Percentiles rank a stretch among this genome's conserved stretches.
Evolutionary conservation across 2,888 invertebrate species (phyloP).

Genomic region (Drosophila phalerata): DNA sequence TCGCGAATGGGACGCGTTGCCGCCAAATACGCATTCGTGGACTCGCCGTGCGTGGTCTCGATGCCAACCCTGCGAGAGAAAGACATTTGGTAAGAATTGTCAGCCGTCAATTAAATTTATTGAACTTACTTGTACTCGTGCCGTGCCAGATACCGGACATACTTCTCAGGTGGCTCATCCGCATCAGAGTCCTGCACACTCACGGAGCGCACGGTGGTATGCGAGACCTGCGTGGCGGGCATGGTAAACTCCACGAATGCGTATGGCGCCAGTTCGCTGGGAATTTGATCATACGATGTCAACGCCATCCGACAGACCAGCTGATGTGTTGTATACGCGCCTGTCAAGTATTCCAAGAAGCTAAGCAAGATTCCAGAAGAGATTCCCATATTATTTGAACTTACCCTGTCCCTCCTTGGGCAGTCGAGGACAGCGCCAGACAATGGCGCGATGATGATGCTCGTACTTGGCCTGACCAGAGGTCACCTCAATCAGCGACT

Average conservation of each 20-base stretch:
- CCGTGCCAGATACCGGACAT: constrained; percentile 97
- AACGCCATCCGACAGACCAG: constrained; percentile 97
- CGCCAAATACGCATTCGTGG: constrained; percentile 89
- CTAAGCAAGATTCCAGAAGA: background rate
- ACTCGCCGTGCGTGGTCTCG: constrained; percentile 92
- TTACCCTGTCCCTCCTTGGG: constrained; percentile 99
- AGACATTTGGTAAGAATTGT: background rate
- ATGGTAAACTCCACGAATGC: constrained; percentile 98
- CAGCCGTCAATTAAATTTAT: too few species aligned
- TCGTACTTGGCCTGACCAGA: constrained; percentile 99
- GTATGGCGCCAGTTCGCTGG: constrained; percentile 95
- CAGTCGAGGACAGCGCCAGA: constrained; percentile 98
- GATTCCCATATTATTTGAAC: background rate
- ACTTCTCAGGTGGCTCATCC: constrained; percentile 98
- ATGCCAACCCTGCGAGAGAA: constrained; percentile 91
- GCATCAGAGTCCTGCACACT: constrained; percentile 94
- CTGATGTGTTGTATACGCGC: constrained; percentile 99
- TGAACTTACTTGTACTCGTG: constrained; percentile 94
- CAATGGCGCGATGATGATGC: constrained; percentile 98
- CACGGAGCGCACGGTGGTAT: constrained; percentile 97
- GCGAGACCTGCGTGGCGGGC: constrained; percentile 98
- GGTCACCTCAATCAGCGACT: constrained; percentile 97
- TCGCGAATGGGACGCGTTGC: constrained; percentile 87
- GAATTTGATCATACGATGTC: constrained; percentile 98
- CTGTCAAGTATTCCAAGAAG: constrained; percentile 86